Base-by-base conservation (phyloP, 2,797 vertebrate genomes). In the Pipistrellus pygmaeus region DNA sequence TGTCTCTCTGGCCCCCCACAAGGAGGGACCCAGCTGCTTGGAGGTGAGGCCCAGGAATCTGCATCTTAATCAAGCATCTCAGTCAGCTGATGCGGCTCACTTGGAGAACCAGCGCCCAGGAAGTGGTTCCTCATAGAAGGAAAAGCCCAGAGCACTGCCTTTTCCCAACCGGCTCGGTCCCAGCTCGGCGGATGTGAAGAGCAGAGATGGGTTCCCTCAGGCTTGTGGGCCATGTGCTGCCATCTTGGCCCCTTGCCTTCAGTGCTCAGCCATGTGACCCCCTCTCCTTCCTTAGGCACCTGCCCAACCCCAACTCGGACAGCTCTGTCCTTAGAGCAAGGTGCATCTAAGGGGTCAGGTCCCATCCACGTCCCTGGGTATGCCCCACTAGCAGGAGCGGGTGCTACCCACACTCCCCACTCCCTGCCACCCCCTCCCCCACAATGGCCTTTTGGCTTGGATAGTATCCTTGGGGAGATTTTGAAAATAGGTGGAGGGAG, bases 311-410 rank as follows among this genome's bases (percentile, higher is more conserved):
- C 20, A 12, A 17, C 64, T 64, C 3, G 13, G 57, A 60, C 23
- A 55, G 82, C 72, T 90, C 41, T 85, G 68, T 46, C 17, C 75
- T 51, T 38, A 71, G 27, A 82, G 69, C 60, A 60, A 51, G 41
- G 62, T 21, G n/a, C 15, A 9, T 10, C 41, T 51, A 53, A 76
- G 72, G 48, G 27, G 27, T 57, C 69, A 62, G 84, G 60, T 41
- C 27, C 51, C 72, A n/a, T 64, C 69, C 48, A 21, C 3, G 7
- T 21, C n/a, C 35, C 20, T 32, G 18, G 46, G 13, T 41, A 83
- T 41, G n/a, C 4, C 51, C 38, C 12, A 8, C n/a, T 20, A 75
- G n/a, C 9, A n/a, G 89, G 23, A 68, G 0, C 11, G 30, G 41
- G 5, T 32, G 17, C 20, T 25, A 55, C 76, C 6, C 27, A 30